Evolutionary conservation across 2,888 invertebrate genomes (phyloP).

Genomic region (Calephelis perditalis): DNA sequence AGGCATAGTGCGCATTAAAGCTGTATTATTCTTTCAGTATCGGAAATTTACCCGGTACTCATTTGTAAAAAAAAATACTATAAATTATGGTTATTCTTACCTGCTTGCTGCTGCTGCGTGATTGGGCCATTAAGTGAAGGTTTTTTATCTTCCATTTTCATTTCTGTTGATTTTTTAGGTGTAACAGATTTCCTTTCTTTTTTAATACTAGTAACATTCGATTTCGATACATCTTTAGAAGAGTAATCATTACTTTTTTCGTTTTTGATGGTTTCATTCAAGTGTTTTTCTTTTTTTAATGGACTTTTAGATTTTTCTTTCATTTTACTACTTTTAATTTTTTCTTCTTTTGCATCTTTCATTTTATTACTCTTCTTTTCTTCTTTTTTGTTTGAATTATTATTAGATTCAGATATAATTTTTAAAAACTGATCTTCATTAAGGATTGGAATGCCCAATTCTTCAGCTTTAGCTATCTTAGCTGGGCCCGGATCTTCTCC

Average conservation of each 20-base stretch:
- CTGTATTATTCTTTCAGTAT: too few relatives aligned
- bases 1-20: too few relatives aligned
- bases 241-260: constrained; percentile 5
- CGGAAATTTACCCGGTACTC: too few relatives aligned
- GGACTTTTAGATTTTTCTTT: constrained; percentile 13
- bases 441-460: constrained; percentile 83
- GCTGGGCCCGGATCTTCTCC: constrained; percentile 93
- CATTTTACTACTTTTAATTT: constrained; percentile 16
- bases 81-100: constrained; percentile 4
- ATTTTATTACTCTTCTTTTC: constrained; percentile 19
- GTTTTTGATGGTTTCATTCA: constrained; percentile 8
- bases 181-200: constrained; percentile 23
- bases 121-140: constrained; percentile 17
- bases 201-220: constrained; percentile 20
- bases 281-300: constrained; percentile 14
- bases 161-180: constrained; percentile 15
- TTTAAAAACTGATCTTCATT: constrained; percentile 90
- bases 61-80: too few relatives aligned
- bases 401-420: constrained; percentile 81
- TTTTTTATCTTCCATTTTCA: constrained; percentile 15
- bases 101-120: background rate
- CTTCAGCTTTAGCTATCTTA: constrained; percentile 87
- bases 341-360: constrained; percentile 17
- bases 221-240: background rate
- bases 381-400: constrained; percentile 14